Conservation (phyloP, 2,888 invertebrate genomes). For the Merodon equestris region DNA sequence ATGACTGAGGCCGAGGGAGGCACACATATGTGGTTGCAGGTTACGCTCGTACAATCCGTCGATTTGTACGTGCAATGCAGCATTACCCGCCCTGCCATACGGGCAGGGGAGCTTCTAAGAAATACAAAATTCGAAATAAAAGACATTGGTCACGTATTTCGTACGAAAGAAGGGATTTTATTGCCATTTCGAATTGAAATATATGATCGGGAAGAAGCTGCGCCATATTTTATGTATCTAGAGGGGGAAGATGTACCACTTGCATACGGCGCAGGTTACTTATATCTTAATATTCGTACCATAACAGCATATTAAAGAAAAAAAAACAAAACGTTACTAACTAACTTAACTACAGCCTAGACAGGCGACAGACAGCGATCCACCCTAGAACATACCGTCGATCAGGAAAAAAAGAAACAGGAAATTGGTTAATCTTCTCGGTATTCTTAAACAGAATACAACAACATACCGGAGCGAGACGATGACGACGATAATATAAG, state of each 20-base stretch:
- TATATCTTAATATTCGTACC: background rate
- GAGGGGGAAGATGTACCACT: conserved; percentile 11
- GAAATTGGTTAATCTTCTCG: conserved; percentile 64
- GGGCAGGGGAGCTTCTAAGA: conserved; percentile 48
- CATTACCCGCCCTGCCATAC: no score
- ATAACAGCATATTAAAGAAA: background rate
- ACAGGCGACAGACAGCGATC: conserved; percentile 22
- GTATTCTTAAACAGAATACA: conserved; percentile 57
- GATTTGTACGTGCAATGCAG: conserved; percentile 48
- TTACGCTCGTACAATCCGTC: conserved; percentile 16
- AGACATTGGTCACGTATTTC: conserved; percentile 79
- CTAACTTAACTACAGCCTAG: conserved; percentile 32
- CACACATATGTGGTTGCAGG: conserved; percentile 52
- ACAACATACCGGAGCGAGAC: conserved; percentile 43
- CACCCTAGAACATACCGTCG: conserved; percentile 32
- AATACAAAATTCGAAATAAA: conserved; percentile 77
- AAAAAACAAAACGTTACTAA: conserved; percentile 19
- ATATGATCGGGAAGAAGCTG: conserved; percentile 72
- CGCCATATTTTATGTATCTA: conserved; percentile 58
- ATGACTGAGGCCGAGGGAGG: conserved; percentile 16
- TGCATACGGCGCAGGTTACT: background rate
- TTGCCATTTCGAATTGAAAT: conserved; percentile 76
- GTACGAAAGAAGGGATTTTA: conserved; percentile 79
- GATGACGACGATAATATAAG: no score
- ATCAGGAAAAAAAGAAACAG: conserved; percentile 42